phyloP scores from a whole-genome alignment of 1,140 invertebrate species.

The Hyles euphorbiae region DNA sequence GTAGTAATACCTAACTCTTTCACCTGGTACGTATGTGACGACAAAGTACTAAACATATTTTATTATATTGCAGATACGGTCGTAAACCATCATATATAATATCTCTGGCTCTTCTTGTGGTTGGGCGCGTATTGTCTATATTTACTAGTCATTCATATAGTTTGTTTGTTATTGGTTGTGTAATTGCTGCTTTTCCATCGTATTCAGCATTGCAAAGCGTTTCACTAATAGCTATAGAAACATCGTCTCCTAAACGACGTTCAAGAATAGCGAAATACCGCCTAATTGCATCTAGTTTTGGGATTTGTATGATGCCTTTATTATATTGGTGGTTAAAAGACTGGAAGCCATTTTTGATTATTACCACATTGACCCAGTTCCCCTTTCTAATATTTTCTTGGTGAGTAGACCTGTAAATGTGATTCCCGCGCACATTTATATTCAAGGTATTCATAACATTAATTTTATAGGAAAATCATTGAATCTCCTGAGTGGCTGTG shows the following conservation, averaged over 20 bases:
- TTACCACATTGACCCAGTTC: conserved; percentile 62
- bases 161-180: conserved; percentile 43
- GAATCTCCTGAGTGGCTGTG: conserved; percentile 82
- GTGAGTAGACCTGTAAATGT: conserved; percentile 24
- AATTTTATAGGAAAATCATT: conserved; percentile 72
- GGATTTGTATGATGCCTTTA: conserved; percentile 75
- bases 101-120: conserved; percentile 35
- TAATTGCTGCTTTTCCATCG: conserved; percentile 43
- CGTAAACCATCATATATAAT: conserved; percentile 47
- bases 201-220: conserved; percentile 44
- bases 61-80: conserved; percentile 46
- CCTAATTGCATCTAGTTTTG: conserved; percentile 66
- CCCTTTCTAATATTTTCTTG: conserved; percentile 54
- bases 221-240: conserved; percentile 52
- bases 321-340: conserved; percentile 76
- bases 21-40: too few species aligned
- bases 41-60: not conserved
- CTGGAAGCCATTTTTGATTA: conserved; percentile 75
- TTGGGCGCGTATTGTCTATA: conserved; percentile 44
- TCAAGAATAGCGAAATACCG: conserved; percentile 33
- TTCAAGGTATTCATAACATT: conserved; percentile 4
- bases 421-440: too few species aligned
- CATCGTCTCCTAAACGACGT: conserved; percentile 42
- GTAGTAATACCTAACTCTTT: too few species aligned
- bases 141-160: conserved; percentile 35